Base-by-base conservation (phyloP, 2,113 vertebrate genomes). In the Pelobates fuscus region DNA sequence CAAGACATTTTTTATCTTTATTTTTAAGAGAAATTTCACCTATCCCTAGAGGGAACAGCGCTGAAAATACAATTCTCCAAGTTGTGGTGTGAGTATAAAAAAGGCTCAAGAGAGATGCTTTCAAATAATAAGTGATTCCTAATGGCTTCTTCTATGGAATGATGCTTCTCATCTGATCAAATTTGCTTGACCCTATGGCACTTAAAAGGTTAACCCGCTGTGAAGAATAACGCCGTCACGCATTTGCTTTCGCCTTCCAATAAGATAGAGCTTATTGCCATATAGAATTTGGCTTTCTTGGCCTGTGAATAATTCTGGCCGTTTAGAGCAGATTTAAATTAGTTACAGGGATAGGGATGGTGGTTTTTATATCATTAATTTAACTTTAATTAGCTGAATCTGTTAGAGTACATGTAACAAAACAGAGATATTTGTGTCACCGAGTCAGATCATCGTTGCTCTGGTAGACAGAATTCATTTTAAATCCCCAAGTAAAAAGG, bases 361-460 rank as follows among this genome's bases (percentile, higher is more conserved):
- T 76, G 74, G 90, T 84, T 92, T 67, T 93, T 90, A 88, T 88
- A 86, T 87, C 89, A 91, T 88, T 92, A 91, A 89, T 92, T 90
- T 90, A 91, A 91, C 90, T 92, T 92, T 93, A 91, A 93, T 93
- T 93, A 91, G 88, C 89, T 89, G 92, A 89, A 91, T 92, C 88
- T 92, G 90, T 87, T 89, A 87, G 90, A 89, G 87, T 90, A 91
- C 84, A 85, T 87, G 88, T 88, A 93, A 89, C 83, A 89, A 93
- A 92, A 92, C 87, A 86, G 80, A 85, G 86, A 90, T 90, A 88
- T 94, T 93, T 91, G 92, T 92, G 89, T 90, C 91, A 90, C 90
- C 92, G 93, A 93, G 90, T 91, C 91, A 84, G 85, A 82, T 84
- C 85, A 82, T 88, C 87, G 78, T 91, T 89, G 87, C 88, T 11